Evolutionary conservation across 2,797 vertebrate species (phyloP).

Genomic region (Cirrhinus molitorella): DNA sequence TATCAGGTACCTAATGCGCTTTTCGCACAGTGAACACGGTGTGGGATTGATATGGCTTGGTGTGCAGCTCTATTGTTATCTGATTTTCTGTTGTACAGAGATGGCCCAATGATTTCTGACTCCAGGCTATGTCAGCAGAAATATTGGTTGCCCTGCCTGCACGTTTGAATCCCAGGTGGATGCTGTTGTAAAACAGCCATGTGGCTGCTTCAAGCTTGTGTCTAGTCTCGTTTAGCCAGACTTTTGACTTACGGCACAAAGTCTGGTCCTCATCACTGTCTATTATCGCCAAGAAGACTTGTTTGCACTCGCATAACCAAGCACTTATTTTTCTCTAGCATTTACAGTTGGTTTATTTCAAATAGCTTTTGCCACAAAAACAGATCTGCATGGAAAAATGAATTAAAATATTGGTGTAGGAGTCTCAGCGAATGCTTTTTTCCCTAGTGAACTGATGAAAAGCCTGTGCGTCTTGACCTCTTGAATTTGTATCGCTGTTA

Average conservation of each 20-base stretch:
- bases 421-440: not conserved
- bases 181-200: not conserved
- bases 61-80: slow-evolving; percentile 18
- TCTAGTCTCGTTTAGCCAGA: slow-evolving; percentile 4
- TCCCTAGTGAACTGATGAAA: not conserved
- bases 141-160: not conserved
- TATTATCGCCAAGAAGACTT: not conserved
- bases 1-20: not conserved
- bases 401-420: not conserved
- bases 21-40: not conserved
- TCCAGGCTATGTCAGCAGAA: slow-evolving; percentile 28
- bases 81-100: slow-evolving; percentile 20
- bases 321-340: not conserved
- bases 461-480: not conserved
- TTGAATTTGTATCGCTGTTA: not conserved
- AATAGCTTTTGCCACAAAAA: not conserved
- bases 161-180: slow-evolving; percentile 29
- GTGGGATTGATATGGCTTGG: slow-evolving; percentile 1
- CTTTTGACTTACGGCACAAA: slow-evolving; percentile 7
- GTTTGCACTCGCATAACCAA: not conserved
- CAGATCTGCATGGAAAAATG: not conserved
- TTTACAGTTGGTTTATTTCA: not conserved
- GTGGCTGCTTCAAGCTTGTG: not conserved
- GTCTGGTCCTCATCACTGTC: not conserved
- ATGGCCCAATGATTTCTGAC: slow-evolving; percentile 17